Percentiles rank a stretch among this genome's conserved stretches.
Conservation (phyloP, 64 coral and sea anemone species). For the Actinia equina region DNA sequence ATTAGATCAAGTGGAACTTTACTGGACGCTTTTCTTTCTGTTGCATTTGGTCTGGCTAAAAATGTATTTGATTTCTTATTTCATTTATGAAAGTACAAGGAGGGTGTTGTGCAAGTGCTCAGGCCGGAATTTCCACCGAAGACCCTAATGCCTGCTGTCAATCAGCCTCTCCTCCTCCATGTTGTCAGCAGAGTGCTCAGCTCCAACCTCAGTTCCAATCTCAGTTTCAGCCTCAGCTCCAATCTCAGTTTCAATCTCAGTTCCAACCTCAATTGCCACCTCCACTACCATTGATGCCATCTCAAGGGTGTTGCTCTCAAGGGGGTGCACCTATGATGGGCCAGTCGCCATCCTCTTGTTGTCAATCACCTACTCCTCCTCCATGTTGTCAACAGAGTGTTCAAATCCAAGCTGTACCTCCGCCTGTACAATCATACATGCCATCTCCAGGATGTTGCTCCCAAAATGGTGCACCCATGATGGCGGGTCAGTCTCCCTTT, state of each 20-base stretch:
- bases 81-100: not conserved
- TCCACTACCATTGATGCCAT: not conserved
- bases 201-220: not conserved
- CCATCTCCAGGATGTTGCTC: not conserved
- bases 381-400: constrained; percentile 2
- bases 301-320: not conserved
- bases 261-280: not conserved
- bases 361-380: not conserved
- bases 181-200: not conserved
- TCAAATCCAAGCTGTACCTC: not conserved
- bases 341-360: not conserved
- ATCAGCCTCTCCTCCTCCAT: constrained; percentile 8
- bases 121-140: not conserved
- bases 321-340: not conserved
- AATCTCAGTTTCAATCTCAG: not conserved
- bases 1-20: no score
- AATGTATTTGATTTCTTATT: no score
- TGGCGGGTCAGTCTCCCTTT: not conserved
- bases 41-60: no score
- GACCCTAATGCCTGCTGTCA: constrained; percentile 10
- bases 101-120: not conserved
- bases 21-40: no score
- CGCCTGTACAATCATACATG: not conserved
- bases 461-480: not conserved
- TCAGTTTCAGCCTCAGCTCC: not conserved